These are phyloP conservation scores for Hoplias malabaricus DNA, from an alignment of 2,113 vertebrate species.

Conservation along the genomic window DNA sequence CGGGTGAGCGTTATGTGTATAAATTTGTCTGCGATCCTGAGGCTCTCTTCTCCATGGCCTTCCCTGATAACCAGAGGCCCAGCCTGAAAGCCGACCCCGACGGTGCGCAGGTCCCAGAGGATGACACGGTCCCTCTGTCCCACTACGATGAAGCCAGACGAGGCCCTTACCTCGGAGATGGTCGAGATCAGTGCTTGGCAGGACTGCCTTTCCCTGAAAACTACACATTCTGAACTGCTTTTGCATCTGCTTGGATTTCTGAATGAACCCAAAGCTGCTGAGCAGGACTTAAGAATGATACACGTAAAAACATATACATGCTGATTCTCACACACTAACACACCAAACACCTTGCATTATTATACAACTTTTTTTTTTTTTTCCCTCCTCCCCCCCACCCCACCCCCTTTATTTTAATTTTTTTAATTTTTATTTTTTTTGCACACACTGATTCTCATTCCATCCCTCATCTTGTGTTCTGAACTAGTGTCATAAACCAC, in stretches of 20 bases:
- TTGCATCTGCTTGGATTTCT: background rate
- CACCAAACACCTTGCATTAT: background rate
- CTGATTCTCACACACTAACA: background rate
- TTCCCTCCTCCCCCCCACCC: no score
- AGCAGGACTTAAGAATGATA: constrained; percentile 2
- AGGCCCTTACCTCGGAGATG: constrained; percentile 14
- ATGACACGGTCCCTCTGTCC: constrained; percentile 45
- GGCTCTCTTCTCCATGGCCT: constrained; percentile 93
- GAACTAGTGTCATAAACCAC: background rate
- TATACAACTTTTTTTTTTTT: constrained; percentile 8
- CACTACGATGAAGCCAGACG: constrained; percentile 41
- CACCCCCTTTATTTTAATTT: no score
- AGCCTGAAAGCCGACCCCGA: constrained; percentile 63
- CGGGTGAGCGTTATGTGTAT: constrained; percentile 92
- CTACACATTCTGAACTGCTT: constrained; percentile 39
- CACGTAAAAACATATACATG: background rate
- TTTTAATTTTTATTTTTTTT: background rate
- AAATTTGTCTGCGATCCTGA: constrained; percentile 94
- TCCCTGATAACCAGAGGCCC: constrained; percentile 89
- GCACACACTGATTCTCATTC: background rate
- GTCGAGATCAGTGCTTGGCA: constrained; percentile 43
- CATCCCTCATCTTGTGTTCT: background rate
- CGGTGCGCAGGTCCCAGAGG: constrained; percentile 34
- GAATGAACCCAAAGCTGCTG: background rate
- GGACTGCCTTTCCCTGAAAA: constrained; percentile 27